Percentiles rank a stretch among this genome's conserved stretches.
Evolutionary conservation across 2,888 invertebrate genomes (phyloP).

Genomic region (Tenthredo livida): DNA sequence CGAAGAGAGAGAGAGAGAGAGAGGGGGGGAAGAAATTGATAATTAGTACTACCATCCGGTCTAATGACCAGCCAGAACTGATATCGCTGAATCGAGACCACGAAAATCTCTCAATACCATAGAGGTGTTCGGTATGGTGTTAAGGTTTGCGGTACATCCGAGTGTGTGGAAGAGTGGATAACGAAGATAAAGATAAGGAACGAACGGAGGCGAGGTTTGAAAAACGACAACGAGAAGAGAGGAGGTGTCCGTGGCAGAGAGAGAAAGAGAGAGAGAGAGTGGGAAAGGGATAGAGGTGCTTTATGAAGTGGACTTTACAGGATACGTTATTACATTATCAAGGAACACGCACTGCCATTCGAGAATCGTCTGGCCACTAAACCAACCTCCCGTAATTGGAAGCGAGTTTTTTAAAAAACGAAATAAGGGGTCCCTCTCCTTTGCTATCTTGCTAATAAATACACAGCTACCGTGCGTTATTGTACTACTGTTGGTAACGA

Average conservation of each 20-base stretch:
- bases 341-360: conserved; percentile 69
- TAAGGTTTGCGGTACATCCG: not conserved
- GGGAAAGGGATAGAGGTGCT: conserved; percentile 64
- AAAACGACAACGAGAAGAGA: conserved; percentile 45
- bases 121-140: not conserved
- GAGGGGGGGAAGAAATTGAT: not conserved
- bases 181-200: conserved; percentile 73
- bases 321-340: conserved; percentile 75
- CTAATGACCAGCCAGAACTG: too few species aligned
- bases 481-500: conserved; percentile 47
- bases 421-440: conserved; percentile 59
- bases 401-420: conserved; percentile 63
- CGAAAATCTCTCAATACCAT: too few species aligned
- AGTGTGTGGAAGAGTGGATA: conserved; percentile 64
- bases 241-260: conserved; percentile 51
- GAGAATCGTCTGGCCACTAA: conserved; percentile 56
- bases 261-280: conserved; percentile 58
- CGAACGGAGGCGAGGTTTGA: conserved; percentile 54
- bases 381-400: conserved; percentile 68
- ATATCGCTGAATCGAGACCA: too few species aligned
- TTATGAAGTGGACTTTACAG: conserved; percentile 75
- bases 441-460: conserved; percentile 73
- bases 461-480: conserved; percentile 71
- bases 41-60: not conserved
- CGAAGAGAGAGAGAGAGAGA: too few species aligned